Conservation (phyloP, 2,797 vertebrate genomes). For the Jordanella pulchra region DNA sequence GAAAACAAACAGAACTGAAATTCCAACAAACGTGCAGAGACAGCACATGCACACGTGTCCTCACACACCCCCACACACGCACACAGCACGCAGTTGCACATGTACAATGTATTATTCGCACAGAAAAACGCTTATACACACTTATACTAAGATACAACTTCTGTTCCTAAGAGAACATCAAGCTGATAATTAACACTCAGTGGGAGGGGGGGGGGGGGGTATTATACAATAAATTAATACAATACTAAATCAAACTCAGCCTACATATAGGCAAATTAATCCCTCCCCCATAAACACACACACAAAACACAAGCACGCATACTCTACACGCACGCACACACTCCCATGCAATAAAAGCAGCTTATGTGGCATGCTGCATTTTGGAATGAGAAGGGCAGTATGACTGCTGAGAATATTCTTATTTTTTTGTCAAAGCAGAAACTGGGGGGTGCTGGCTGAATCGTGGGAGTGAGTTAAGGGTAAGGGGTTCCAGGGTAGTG, state of each 20-base stretch:
- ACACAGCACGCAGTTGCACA: conserved; percentile 32
- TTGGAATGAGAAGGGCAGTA: conserved; percentile 71
- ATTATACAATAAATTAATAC: conserved; percentile 76
- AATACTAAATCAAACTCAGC: conserved; percentile 73
- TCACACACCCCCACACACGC: conserved; percentile 44
- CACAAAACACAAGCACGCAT: conserved; percentile 52
- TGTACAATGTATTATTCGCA: conserved; percentile 37
- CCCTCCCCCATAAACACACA: conserved; percentile 60
- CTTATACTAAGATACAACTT: conserved; percentile 70
- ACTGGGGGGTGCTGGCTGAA: conserved; percentile 44
- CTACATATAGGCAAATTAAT: conserved; percentile 77
- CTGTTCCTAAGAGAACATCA: conserved; percentile 73
- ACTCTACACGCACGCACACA: conserved; percentile 63
- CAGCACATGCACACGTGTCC: conserved; percentile 66
- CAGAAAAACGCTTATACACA: conserved; percentile 50
- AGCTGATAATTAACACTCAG: conserved; percentile 74
- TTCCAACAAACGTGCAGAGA: conserved; percentile 73
- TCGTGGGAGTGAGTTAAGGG: conserved; percentile 2
- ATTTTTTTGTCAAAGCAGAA: conserved; percentile 61
- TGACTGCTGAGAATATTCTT: conserved; percentile 65
- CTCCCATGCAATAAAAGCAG: conserved; percentile 80
- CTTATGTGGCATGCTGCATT: conserved; percentile 76
- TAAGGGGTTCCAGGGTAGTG: conserved; percentile 52
- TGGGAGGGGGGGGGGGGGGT: conserved; percentile 15
- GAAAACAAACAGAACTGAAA: conserved; percentile 76